Percentiles rank a stretch among this genome's conserved stretches.
phyloP scores from a whole-genome alignment of 2,113 vertebrate species.

The Phainopepla nitens region DNA sequence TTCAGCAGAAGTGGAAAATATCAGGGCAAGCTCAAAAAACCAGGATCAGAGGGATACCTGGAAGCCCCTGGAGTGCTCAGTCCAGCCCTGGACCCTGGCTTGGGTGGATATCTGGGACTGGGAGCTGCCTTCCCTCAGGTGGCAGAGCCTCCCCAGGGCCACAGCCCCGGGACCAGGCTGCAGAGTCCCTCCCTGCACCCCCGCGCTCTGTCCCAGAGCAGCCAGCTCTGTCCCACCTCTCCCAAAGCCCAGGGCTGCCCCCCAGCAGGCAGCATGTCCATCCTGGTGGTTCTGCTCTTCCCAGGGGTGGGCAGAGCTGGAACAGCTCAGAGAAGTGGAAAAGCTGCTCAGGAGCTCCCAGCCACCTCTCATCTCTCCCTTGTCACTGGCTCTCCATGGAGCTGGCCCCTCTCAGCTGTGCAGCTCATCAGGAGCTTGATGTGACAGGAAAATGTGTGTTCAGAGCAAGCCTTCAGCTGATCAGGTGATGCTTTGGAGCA shows the following conservation, averaged over 20 bases:
- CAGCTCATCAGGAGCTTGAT: too few relatives aligned
- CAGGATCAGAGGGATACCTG: neutral
- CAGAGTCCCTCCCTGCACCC: accelerated
- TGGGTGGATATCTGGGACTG: accelerated
- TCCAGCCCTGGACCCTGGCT: accelerated
- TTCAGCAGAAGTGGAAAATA: neutral
- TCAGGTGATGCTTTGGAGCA: neutral
- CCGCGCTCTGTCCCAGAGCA: accelerated
- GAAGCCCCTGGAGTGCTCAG: neutral
- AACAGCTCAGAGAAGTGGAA: neutral
- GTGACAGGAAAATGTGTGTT: neutral
- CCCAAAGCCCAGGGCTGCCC: neutral
- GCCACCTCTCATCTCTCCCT: neutral
- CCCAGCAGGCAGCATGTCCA: accelerated
- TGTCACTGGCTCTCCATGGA: neutral
- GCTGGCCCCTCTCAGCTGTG: neutral
- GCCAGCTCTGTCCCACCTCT: accelerated
- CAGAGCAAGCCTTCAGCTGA: neutral
- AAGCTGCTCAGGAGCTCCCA: accelerated
- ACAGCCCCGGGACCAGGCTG: neutral
- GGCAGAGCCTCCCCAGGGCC: too few relatives aligned
- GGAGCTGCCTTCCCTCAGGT: neutral
- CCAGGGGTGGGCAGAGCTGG: accelerated
- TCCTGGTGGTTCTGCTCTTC: neutral
- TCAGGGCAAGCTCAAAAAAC: neutral